Base-by-base conservation (phyloP, 30 jellyfish, hydroid and myxozoan genomes). In the Haliclystus octoradiatus region DNA sequence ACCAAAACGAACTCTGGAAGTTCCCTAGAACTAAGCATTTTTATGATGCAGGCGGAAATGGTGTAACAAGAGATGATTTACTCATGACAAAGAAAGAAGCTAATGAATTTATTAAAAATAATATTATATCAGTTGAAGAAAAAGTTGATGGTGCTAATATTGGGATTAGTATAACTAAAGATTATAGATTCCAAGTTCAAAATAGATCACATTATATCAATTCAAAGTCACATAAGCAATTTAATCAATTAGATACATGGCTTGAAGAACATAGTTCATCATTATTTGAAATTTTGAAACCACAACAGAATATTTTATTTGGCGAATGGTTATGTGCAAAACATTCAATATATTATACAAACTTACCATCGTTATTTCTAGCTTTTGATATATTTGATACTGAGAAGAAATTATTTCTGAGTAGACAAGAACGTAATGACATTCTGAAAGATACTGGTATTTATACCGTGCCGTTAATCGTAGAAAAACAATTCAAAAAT, bases 241-340 rank as follows among this genome's bases (percentile, higher is more conserved):
- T 86, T 63, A 68, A 75, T 27, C 34, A 83, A 0, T 33, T 86
- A 26, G 96, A 86, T 53, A 68, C 31, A 30, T 86, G 96, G 96
- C 67, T 86, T 15, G 26, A 73, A 14, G 61, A 40, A 31, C 63
- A 86, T 34, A 47, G 84, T 9, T 57, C 49, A 1, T 63, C 34
- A 25, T 72, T 86, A 5, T 35, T 63, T 2, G 49, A 46, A 29
- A 53, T 86, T 22, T 77, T 86, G 4, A 65, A 69, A 14, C 68
- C 80, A 50, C 87, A 76, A 7, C 53, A 62, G 52, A 69, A 31
- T 47, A 74, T 78, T 19, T 74, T 86, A 3, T 86, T 72, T 73
- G 96, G 96, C 5, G 96, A 86, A 62, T 86, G 96, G 96, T 23
- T 79, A 79, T 73, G 24, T 70, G 96, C 94, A 19, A 79, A 79